Conservation (phyloP, 1,140 invertebrate genomes). For the Diorhabda sublineata region DNA sequence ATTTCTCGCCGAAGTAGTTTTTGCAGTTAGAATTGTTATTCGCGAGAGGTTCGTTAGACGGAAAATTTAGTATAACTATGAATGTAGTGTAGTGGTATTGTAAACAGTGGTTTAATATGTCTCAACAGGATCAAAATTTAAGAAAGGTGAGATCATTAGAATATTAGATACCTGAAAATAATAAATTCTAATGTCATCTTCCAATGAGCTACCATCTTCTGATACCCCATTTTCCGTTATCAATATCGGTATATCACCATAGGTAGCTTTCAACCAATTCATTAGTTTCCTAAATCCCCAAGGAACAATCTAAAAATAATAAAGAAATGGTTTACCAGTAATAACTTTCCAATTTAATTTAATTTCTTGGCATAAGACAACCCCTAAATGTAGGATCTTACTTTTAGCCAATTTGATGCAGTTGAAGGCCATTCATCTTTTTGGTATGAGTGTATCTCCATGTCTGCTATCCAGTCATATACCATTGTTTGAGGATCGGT, state of each 20-base stretch:
- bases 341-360: too few relatives aligned
- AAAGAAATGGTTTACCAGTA: too few relatives aligned
- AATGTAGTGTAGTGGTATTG: too few relatives aligned
- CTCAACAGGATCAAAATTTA: slow-evolving; percentile 19
- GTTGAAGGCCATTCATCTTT: slow-evolving; percentile 28
- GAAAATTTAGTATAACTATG: too few relatives aligned
- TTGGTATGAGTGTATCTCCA: slow-evolving; percentile 19
- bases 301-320: slow-evolving; percentile 49
- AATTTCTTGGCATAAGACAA: too few relatives aligned
- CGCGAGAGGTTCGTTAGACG: too few relatives aligned
- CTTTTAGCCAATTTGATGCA: slow-evolving; percentile 25
- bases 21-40: too few relatives aligned
- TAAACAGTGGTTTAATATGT: too few relatives aligned
- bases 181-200: slow-evolving; percentile 22
- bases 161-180: slow-evolving; percentile 7
- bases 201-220: slow-evolving; percentile 34
- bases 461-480: slow-evolving; percentile 15
- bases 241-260: slow-evolving; percentile 57
- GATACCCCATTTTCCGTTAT: slow-evolving; percentile 68
- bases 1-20: too few relatives aligned
- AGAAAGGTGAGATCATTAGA: neutral
- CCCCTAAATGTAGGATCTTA: slow-evolving; percentile 3
- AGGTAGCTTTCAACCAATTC: slow-evolving; percentile 58
- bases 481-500: neutral
- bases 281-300: slow-evolving; percentile 54